Conservation (phyloP, 2,797 vertebrate genomes). For the Helarctos malayanus region DNA sequence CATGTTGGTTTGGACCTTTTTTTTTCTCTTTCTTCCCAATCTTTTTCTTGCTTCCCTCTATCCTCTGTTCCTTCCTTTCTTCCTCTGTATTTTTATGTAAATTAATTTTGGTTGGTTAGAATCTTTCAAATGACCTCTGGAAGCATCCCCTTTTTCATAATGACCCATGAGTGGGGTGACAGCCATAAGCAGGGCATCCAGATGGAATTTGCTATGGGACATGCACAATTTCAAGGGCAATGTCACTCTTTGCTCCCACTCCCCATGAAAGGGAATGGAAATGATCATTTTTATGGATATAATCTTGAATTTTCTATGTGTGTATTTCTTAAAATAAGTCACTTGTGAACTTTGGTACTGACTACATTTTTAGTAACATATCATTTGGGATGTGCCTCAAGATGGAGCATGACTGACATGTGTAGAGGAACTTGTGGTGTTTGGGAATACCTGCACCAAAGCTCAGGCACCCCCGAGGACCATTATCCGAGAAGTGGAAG, state of each 20-base stretch:
- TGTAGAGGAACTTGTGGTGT: background rate
- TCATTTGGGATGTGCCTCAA: background rate
- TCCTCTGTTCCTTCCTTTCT: background rate
- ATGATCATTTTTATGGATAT: background rate
- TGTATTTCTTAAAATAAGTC: background rate
- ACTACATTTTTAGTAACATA: background rate
- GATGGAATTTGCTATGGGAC: background rate
- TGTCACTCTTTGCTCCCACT: background rate
- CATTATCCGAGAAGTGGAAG: background rate
- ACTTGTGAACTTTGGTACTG: background rate
- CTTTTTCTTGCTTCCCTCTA: background rate
- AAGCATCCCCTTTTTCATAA: background rate
- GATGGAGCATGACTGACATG: background rate
- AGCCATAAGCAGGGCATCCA: background rate
- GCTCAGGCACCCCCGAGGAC: too few relatives aligned
- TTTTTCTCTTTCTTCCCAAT: background rate
- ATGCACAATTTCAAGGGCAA: background rate
- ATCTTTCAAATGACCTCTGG: background rate
- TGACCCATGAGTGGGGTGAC: background rate
- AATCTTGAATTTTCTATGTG: background rate
- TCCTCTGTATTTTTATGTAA: background rate
- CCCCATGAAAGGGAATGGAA: background rate
- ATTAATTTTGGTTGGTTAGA: background rate
- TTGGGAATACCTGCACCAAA: background rate
- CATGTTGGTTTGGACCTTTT: background rate